A percentile compares a stretch with the other conserved stretches of the same genome.
phyloP scores from a whole-genome alignment of 2,888 invertebrate genomes.

The Mylabris sibirica region DNA sequence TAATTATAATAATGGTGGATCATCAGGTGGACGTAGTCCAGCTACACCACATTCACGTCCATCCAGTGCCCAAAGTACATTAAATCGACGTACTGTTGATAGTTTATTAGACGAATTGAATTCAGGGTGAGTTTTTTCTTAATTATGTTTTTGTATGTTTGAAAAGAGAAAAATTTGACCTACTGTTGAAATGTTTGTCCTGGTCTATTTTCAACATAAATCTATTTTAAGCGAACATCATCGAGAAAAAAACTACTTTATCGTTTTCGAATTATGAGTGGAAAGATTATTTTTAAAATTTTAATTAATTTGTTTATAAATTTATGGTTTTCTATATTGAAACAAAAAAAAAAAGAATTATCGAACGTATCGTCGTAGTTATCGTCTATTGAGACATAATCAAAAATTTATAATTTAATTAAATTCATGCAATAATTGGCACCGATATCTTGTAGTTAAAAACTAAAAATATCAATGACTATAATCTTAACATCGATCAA shows the following conservation, averaged over 20 bases:
- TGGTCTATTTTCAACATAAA: constrained; percentile 14
- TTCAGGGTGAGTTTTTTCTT: constrained; percentile 74
- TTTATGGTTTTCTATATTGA: neutral
- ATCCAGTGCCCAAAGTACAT: constrained; percentile 57
- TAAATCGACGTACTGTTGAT: constrained; percentile 82
- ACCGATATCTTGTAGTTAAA: neutral
- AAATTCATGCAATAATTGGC: constrained; percentile 4
- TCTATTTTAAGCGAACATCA: constrained; percentile 17
- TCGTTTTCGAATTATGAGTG: constrained; percentile 11
- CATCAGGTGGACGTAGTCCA: constrained; percentile 54
- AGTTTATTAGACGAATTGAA: constrained; percentile 88
- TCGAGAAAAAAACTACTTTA: constrained; percentile 13
- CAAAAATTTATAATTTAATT: neutral
- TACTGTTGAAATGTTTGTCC: constrained; percentile 9
- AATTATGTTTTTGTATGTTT: constrained; percentile 22
- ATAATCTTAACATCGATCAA: neutral
- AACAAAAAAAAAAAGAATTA: too few species aligned
- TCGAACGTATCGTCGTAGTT: too few species aligned
- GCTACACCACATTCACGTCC: constrained; percentile 54
- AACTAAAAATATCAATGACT: constrained; percentile 4
- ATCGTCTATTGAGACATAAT: neutral
- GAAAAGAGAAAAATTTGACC: constrained; percentile 10
- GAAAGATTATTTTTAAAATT: constrained; percentile 16
- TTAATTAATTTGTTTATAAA: constrained; percentile 12
- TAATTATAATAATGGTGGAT: constrained; percentile 49